These are phyloP conservation scores for Lordiphosa collinella DNA, from an alignment of 1,140 invertebrate genomes.

Conservation along the genomic window DNA sequence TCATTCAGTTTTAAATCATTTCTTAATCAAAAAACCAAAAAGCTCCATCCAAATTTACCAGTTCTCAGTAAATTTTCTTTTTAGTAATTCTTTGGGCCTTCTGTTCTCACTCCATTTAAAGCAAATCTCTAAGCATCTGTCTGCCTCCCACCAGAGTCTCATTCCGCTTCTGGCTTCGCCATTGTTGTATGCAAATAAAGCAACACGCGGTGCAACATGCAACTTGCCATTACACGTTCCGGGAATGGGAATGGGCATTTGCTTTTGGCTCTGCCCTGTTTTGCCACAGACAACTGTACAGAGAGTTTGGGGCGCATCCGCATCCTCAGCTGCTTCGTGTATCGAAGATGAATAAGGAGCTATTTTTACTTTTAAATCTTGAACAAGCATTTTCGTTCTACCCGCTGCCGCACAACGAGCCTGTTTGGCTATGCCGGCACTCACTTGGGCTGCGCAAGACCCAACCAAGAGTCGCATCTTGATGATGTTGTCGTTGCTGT, in stretches of 20 bases:
- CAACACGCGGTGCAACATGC: slow-evolving; percentile 71
- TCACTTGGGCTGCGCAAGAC: slow-evolving; percentile 13
- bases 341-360: slow-evolving; percentile 76
- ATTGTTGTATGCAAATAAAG: slow-evolving; percentile 64
- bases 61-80: too few species aligned
- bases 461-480: slow-evolving; percentile 29
- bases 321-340: slow-evolving; percentile 47
- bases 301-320: slow-evolving; percentile 23
- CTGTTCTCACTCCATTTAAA: background rate
- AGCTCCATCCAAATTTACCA: too few species aligned
- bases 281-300: slow-evolving; percentile 20
- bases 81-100: background rate
- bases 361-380: slow-evolving; percentile 79
- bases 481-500: slow-evolving; percentile 37
- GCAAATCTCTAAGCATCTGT: slow-evolving; percentile 1
- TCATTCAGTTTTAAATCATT: too few species aligned
- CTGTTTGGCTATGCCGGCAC: background rate
- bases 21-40: too few species aligned
- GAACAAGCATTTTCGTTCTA: slow-evolving; percentile 34
- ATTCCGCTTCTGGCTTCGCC: slow-evolving; percentile 1
- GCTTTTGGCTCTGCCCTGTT: slow-evolving; percentile 11
- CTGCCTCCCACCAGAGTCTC: slow-evolving; percentile 1
- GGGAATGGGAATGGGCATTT: slow-evolving; percentile 36
- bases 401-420: background rate
- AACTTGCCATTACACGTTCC: slow-evolving; percentile 48